Percentiles rank a stretch among this genome's conserved stretches.
phyloP scores from a whole-genome alignment of 2,113 vertebrate genomes.

The Centropus bengalensis region DNA sequence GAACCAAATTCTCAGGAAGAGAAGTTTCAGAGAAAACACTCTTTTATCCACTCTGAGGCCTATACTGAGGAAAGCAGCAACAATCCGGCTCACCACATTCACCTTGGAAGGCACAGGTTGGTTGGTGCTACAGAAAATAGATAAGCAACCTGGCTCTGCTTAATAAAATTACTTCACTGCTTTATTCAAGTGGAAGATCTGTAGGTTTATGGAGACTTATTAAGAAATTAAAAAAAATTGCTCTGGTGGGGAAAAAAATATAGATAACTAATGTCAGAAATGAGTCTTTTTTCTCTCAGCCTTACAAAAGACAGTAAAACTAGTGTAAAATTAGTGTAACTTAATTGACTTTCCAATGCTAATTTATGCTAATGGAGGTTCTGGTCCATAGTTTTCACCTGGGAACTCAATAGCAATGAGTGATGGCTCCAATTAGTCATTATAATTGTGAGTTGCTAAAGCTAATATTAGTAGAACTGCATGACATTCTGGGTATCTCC shows the following conservation, averaged over 20 bases:
- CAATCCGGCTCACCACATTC: background rate
- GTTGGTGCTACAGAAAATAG: background rate
- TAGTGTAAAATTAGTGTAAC: constrained; percentile 64
- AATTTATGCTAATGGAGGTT: constrained; percentile 67
- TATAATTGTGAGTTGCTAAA: constrained; percentile 67
- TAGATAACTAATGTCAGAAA: background rate
- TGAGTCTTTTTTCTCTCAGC: background rate
- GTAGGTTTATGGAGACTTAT: background rate
- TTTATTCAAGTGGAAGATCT: background rate
- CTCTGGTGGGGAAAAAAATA: background rate
- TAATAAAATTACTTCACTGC: background rate
- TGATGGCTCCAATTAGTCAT: constrained; percentile 64
- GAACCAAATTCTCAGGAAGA: background rate
- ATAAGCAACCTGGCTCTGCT: background rate
- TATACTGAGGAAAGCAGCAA: background rate
- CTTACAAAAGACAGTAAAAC: constrained; percentile 45
- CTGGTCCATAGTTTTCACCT: constrained; percentile 70
- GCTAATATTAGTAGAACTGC: constrained; percentile 68
- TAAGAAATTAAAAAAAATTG: background rate
- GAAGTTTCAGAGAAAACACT: background rate
- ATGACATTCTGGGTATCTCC: constrained; percentile 50
- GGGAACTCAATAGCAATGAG: constrained; percentile 67
- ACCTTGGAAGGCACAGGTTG: background rate
- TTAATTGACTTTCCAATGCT: constrained; percentile 67
- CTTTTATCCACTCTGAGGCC: background rate